Evolutionary conservation across 2,113 vertebrate genomes (phyloP).

Genomic region (Sceloporus undulatus): DNA sequence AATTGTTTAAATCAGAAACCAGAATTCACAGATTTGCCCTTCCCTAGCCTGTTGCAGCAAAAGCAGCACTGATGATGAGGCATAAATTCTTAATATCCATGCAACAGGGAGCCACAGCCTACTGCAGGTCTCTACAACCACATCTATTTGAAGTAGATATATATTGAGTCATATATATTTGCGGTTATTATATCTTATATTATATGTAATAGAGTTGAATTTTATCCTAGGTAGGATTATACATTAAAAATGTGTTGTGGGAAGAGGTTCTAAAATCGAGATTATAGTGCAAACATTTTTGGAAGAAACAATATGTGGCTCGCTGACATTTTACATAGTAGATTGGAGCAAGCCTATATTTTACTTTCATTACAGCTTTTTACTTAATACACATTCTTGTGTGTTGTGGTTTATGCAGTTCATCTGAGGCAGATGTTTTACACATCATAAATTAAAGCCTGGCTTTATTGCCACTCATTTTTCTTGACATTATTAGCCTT

Average conservation of each 20-base stretch:
- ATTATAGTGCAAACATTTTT: not conserved
- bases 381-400: slow-evolving; percentile 18
- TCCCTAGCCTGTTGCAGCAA: no score
- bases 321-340: slow-evolving; percentile 10
- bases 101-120: no score
- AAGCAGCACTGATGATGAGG: no score
- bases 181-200: no score
- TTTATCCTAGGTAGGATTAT: not conserved
- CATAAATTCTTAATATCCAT: no score
- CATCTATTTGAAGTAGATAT: no score
- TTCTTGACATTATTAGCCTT: slow-evolving; percentile 69
- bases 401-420: slow-evolving; percentile 58
- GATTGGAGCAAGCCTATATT: slow-evolving; percentile 18
- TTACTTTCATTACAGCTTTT: slow-evolving; percentile 7
- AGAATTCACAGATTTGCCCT: no score
- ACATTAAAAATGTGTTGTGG: not conserved
- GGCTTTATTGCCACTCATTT: slow-evolving; percentile 67
- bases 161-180: no score
- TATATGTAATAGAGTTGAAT: no score
- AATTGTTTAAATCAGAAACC: no score
- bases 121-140: no score
- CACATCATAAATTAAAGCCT: slow-evolving; percentile 69
- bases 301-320: slow-evolving; percentile 2
- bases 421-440: slow-evolving; percentile 64
- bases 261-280: not conserved